Base-by-base conservation (phyloP, 2,888 invertebrate species). In the Spisula subtruncata region DNA sequence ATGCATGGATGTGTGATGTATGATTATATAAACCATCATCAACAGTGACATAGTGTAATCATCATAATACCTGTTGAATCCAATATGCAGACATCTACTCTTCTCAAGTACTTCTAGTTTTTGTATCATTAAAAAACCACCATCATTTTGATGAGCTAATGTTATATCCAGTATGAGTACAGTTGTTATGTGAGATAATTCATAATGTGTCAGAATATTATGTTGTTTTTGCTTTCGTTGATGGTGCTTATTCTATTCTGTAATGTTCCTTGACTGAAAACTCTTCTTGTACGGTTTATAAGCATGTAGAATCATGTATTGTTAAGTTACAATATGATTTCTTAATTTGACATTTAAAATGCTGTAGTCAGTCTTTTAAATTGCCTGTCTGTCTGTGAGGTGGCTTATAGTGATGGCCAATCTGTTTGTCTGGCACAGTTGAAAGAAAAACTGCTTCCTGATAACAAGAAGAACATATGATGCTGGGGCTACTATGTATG, bases 171-270 rank as follows among this genome's bases (percentile, higher is more conserved):
- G 75, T 41, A 41, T 35, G 18, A 75, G 32, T 14, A 16, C 32
- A 32, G 75, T 75, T 75, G 16, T 32, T 75, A 75, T 35, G 35
- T 16, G 18, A 75, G 75, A 12, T 41, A 41, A 75, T 75, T 32
- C 18, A 75, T 71, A 29, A 32, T 35, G 35, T 75, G 75, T 75
- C 75, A 75, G 75, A 20, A 12, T 29, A n/a, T n/a, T n/a, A 12
- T 75, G 29, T 71, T 12, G n/a, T 35, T 75, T 75, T 75, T 75
- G 75, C 35, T 75, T 75, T 75, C 18, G 75, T 75, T 75, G 32
- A 75, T 35, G 75, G 75, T 75, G 75, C 16, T 35, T 32, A 32
- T 75, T 32, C 35, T 16, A 75, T 75, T 66, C 60, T 66, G 60
- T 66, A 4, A 25, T 66, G n/a, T 66, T 66, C 60, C 25, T 66